Evolutionary conservation across 2,113 vertebrate genomes (phyloP).

Genomic region (Corythaixoides concolor): DNA sequence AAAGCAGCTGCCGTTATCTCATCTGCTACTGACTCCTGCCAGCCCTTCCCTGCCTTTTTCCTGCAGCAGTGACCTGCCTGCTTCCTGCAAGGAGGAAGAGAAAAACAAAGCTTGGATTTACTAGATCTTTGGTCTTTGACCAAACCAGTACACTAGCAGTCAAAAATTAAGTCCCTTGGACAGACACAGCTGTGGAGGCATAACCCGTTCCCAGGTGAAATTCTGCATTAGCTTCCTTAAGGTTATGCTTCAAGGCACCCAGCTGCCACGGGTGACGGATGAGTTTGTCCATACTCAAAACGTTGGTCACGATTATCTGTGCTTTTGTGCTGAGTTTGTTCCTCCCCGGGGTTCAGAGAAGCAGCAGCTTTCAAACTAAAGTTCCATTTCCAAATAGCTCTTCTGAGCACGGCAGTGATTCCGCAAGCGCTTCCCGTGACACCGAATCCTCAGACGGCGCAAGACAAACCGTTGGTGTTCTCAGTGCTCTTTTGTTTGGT

Average conservation of each 20-base stretch:
- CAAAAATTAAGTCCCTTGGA: not conserved
- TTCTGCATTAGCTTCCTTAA: not conserved
- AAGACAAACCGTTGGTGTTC: not conserved
- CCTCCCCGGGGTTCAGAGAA: not conserved
- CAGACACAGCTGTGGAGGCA: not conserved
- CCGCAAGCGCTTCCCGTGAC: not conserved
- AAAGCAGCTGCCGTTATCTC: not conserved
- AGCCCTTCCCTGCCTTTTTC: not conserved
- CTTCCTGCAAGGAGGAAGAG: not conserved
- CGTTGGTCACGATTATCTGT: not conserved
- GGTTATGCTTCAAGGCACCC: not conserved
- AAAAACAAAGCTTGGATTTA: not conserved
- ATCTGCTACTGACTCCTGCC: not conserved
- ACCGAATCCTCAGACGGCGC: too few species aligned
- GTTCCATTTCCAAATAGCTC: not conserved
- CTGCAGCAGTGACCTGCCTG: not conserved
- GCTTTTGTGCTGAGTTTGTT: not conserved
- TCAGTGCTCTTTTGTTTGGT: not conserved
- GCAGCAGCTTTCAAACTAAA: not conserved
- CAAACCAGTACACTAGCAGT: not conserved
- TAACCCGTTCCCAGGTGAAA: not conserved
- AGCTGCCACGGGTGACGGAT: fast-evolving
- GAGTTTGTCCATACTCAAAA: not conserved
- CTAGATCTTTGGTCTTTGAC: not conserved
- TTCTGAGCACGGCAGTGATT: not conserved